These are phyloP conservation scores for Solea solea DNA, from an alignment of 2,113 vertebrate species.

Conservation along the genomic window DNA sequence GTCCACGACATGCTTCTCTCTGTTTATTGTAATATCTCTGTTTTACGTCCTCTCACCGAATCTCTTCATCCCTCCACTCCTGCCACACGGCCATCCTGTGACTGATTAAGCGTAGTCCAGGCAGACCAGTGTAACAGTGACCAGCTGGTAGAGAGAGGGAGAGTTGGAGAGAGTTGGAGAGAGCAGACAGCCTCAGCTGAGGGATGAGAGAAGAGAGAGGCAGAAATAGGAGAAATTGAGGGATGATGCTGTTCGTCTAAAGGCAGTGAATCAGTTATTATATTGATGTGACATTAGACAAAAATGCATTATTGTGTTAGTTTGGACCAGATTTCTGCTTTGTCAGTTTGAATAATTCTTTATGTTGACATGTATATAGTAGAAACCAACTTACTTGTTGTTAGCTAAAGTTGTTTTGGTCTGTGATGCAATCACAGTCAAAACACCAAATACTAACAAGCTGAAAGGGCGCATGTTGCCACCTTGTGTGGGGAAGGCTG, in stretches of 20 bases:
- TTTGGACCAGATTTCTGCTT: too few relatives aligned
- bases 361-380: too few relatives aligned
- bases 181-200: slow-evolving; percentile 39
- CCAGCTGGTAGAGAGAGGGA: slow-evolving; percentile 40
- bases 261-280: slow-evolving; percentile 38
- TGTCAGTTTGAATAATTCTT: too few relatives aligned
- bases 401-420: too few relatives aligned
- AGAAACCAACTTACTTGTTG: too few relatives aligned
- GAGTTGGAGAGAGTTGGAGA: slow-evolving; percentile 7
- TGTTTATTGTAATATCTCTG: slow-evolving; percentile 15
- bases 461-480: too few relatives aligned
- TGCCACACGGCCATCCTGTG: slow-evolving; percentile 49
- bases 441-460: too few relatives aligned
- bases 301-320: too few relatives aligned
- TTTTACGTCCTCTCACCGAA: neutral
- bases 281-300: too few relatives aligned
- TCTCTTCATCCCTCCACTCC: slow-evolving; percentile 21
- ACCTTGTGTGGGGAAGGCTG: too few relatives aligned
- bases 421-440: too few relatives aligned
- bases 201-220: slow-evolving; percentile 31
- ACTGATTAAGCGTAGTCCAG: slow-evolving; percentile 60
- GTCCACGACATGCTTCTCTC: neutral
- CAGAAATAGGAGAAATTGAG: slow-evolving; percentile 8
- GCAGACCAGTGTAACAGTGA: slow-evolving; percentile 51
- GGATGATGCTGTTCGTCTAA: slow-evolving; percentile 31